Conservation (phyloP, 2,888 invertebrate species). For the Drosophila recens region DNA sequence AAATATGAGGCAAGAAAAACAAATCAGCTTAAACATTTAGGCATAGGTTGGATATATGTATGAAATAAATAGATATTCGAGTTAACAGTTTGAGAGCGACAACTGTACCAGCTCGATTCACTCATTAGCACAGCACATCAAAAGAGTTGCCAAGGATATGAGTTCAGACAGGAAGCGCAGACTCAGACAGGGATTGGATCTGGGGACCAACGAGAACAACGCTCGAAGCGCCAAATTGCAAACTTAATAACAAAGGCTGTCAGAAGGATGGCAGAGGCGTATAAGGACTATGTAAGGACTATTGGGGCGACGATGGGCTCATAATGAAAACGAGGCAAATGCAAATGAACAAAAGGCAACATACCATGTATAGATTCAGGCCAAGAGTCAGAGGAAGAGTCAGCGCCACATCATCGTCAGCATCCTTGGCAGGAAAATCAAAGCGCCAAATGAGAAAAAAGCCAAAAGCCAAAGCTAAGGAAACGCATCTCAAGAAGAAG, state of each 20-base stretch:
- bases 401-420: slow-evolving; percentile 60
- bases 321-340: slow-evolving; percentile 79
- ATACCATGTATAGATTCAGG: slow-evolving; percentile 34
- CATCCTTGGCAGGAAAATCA: slow-evolving; percentile 75
- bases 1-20: background rate
- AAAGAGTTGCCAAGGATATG: slow-evolving; percentile 73
- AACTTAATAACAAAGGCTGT: slow-evolving; percentile 71
- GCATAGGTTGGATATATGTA: background rate
- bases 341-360: slow-evolving; percentile 79
- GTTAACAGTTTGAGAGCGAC: background rate
- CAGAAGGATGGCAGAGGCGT: slow-evolving; percentile 5
- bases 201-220: slow-evolving; percentile 14
- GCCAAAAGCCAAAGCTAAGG: slow-evolving; percentile 75
- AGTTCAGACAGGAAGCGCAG: slow-evolving; percentile 48
- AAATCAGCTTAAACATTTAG: background rate
- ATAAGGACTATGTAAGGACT: slow-evolving; percentile 28
- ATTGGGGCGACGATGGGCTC: slow-evolving; percentile 52
- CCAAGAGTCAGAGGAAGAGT: slow-evolving; percentile 7
- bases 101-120: slow-evolving; percentile 45
- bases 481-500: slow-evolving; percentile 65
- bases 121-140: slow-evolving; percentile 62
- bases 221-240: slow-evolving; percentile 66
- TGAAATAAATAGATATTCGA: background rate
- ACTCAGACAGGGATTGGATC: slow-evolving; percentile 23
- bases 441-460: slow-evolving; percentile 72